phyloP scores from a whole-genome alignment of 2,888 invertebrate genomes.

The Eupithecia abbreviata region DNA sequence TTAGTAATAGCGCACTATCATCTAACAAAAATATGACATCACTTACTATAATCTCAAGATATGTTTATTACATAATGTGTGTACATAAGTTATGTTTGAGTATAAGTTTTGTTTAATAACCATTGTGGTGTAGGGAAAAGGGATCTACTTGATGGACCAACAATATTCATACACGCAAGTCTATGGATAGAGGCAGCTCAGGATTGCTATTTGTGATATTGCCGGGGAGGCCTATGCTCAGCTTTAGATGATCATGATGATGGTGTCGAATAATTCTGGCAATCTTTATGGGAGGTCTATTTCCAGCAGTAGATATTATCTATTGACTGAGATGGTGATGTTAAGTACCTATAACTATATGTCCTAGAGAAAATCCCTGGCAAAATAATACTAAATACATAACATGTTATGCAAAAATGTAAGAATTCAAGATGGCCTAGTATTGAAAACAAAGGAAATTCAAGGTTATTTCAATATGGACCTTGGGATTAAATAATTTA shows the following conservation, averaged over 20 bases:
- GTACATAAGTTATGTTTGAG: background rate
- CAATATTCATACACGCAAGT: background rate
- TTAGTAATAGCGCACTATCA: background rate
- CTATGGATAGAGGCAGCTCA: background rate
- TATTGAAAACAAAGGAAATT: conserved; percentile 3
- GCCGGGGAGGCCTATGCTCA: too few species aligned
- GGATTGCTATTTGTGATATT: background rate
- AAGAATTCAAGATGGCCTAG: conserved; percentile 1
- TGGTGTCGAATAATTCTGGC: background rate
- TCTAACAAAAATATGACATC: background rate
- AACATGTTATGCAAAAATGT: background rate
- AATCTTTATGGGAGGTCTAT: background rate
- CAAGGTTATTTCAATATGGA: conserved; percentile 1
- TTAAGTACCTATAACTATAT: background rate
- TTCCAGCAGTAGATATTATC: background rate
- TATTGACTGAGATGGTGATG: background rate
- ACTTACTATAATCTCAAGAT: background rate
- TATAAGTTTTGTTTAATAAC: background rate
- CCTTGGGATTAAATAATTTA: background rate
- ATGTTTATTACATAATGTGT: background rate
- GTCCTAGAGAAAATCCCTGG: background rate
- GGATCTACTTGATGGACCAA: background rate
- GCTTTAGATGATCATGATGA: too few species aligned
- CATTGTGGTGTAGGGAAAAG: background rate
- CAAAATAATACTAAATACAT: background rate